Evolutionary conservation across 2,888 invertebrate species (phyloP).

Genomic region (Strigamia maritima): DNA sequence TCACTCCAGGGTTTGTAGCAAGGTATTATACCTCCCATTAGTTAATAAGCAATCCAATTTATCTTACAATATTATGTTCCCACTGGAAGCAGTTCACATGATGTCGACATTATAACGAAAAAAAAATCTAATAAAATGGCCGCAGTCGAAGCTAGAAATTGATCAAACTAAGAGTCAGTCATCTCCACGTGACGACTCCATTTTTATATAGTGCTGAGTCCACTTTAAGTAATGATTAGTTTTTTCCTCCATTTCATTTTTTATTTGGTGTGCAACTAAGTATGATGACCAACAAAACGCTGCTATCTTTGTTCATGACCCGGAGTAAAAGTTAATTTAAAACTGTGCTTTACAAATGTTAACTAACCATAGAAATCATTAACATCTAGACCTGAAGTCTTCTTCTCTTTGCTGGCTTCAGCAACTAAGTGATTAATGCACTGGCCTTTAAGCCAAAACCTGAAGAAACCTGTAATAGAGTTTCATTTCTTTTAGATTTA

Average conservation of each 20-base stretch:
- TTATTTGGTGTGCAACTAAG: neutral
- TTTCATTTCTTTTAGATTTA: neutral
- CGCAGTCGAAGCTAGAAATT: neutral
- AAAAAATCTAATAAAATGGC: no score
- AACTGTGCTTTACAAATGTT: neutral
- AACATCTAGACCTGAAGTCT: neutral
- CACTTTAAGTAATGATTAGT: neutral
- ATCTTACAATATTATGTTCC: neutral
- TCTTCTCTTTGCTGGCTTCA: neutral
- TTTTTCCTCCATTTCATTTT: neutral
- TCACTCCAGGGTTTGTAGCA: neutral
- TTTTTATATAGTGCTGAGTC: neutral
- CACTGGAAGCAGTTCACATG: neutral
- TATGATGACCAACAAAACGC: neutral
- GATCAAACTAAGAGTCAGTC: neutral
- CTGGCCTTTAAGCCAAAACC: neutral
- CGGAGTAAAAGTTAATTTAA: neutral
- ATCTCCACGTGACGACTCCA: conserved; percentile 1
- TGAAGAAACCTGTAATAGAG: neutral
- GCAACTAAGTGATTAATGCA: neutral
- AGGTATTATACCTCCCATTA: conserved; percentile 9
- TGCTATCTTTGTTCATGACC: neutral
- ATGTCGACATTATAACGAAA: neutral
- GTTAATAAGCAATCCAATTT: conserved; percentile 5
- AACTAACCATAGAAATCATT: neutral